Conservation (phyloP, 2,888 invertebrate species). For the Campopleginae sp. region DNA sequence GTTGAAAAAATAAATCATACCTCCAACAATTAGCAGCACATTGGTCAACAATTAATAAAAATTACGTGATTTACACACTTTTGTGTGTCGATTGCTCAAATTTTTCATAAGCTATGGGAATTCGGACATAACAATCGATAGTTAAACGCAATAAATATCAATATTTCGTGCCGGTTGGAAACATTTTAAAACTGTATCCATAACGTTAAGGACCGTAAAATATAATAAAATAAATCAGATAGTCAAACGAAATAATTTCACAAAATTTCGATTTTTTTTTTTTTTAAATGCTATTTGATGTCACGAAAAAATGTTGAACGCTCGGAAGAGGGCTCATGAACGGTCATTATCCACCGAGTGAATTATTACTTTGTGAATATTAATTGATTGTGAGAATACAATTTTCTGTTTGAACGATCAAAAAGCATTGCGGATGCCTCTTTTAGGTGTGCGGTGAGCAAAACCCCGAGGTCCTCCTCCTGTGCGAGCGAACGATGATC, state of each 20-base stretch:
- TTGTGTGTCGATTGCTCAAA: not conserved
- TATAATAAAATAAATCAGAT: not conserved
- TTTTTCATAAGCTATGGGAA: not conserved
- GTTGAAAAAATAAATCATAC: not conserved
- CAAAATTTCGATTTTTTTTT: no score
- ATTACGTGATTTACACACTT: not conserved
- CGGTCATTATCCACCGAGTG: conserved; percentile 79
- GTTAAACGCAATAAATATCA: not conserved
- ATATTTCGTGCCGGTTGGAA: not conserved
- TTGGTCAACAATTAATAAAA: not conserved
- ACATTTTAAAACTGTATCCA: not conserved
- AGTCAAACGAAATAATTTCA: not conserved
- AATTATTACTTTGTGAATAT: conserved; percentile 82
- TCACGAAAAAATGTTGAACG: not conserved
- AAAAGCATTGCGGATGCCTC: conserved; percentile 73
- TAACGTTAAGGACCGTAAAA: not conserved
- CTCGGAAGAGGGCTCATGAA: conserved; percentile 47
- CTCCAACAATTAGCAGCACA: not conserved
- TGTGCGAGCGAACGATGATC: conserved; percentile 10
- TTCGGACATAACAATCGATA: not conserved
- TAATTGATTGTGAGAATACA: conserved; percentile 83
- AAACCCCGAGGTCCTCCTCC: not conserved
- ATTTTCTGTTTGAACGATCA: conserved; percentile 83
- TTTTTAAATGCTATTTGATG: not conserved
- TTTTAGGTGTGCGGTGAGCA: conserved; percentile 39